A percentile compares a stretch with the other conserved stretches of the same genome.
Evolutionary conservation across 2,113 vertebrate genomes (phyloP).

Genomic region (Larimichthys polyactis): DNA sequence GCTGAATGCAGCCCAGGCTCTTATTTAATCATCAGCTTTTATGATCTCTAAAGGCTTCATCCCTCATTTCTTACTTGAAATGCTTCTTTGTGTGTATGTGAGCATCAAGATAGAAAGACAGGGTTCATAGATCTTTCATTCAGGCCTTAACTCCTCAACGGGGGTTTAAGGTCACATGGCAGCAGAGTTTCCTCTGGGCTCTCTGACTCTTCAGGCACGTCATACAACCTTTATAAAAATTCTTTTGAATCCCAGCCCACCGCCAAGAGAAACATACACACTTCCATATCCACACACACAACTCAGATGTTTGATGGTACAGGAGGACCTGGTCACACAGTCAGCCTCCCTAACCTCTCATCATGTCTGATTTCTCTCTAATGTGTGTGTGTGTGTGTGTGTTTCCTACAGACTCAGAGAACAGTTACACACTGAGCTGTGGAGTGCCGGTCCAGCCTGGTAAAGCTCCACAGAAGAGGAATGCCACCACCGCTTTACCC

Average conservation of each 20-base stretch:
- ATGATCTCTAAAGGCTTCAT: constrained; percentile 59
- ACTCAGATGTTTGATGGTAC: background rate
- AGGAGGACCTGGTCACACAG: background rate
- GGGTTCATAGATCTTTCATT: constrained; percentile 54
- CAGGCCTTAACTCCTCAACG: constrained; percentile 29
- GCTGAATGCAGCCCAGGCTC: constrained; percentile 33
- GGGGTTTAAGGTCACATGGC: constrained; percentile 38
- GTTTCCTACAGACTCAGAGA: constrained; percentile 89
- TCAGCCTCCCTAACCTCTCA: background rate
- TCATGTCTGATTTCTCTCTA: background rate
- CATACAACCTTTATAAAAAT: constrained; percentile 46
- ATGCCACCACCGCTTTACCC: constrained; percentile 81
- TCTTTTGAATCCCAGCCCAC: constrained; percentile 33
- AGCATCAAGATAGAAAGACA: constrained; percentile 12
- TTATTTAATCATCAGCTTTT: constrained; percentile 68
- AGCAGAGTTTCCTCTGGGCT: constrained; percentile 41
- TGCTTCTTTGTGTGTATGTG: constrained; percentile 39
- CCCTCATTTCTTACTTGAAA: constrained; percentile 52
- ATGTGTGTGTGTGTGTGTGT: constrained; percentile 40
- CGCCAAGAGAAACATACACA: constrained; percentile 69
- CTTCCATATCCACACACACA: constrained; percentile 30
- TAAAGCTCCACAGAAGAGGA: constrained; percentile 86
- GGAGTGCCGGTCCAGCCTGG: constrained; percentile 87
- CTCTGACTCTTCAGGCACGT: constrained; percentile 28
- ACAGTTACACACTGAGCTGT: constrained; percentile 93